These are phyloP conservation scores for Zoanthus sociatus DNA, from an alignment of 92 coral and sea anemone genomes.

Conservation along the genomic window DNA sequence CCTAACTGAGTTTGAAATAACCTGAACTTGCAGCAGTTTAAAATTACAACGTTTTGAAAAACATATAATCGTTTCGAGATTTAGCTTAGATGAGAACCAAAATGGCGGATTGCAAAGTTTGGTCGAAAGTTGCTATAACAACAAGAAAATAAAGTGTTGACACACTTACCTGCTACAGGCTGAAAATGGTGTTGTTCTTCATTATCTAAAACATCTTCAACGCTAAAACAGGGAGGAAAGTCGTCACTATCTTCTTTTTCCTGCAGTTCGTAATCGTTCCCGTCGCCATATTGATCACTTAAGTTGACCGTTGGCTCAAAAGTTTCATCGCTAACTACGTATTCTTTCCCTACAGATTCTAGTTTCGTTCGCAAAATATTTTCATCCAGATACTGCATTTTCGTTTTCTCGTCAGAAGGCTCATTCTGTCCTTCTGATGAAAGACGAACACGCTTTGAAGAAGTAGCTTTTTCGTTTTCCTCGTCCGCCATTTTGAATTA, in stretches of 20 bases:
- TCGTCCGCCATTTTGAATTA: slow-evolving; percentile 92
- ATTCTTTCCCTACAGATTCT: slow-evolving; percentile 42
- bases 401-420: slow-evolving; percentile 20
- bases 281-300: slow-evolving; percentile 85
- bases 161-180: slow-evolving; percentile 92
- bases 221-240: slow-evolving; percentile 88
- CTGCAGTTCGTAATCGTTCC: slow-evolving; percentile 41
- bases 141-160: not conserved
- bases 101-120: slow-evolving; percentile 79
- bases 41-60: not conserved
- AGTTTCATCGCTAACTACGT: slow-evolving; percentile 15
- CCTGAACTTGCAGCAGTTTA: not conserved
- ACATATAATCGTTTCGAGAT: not conserved
- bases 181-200: slow-evolving; percentile 79
- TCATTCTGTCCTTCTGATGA: slow-evolving; percentile 71
- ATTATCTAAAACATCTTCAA: slow-evolving; percentile 77
- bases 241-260: slow-evolving; percentile 75
- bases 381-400: not conserved
- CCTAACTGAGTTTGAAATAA: not conserved
- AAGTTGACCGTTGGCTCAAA: slow-evolving; percentile 36
- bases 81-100: slow-evolving; percentile 56
- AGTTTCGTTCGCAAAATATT: not conserved
- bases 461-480: slow-evolving; percentile 52
- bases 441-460: slow-evolving; percentile 85
- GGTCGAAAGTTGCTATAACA: slow-evolving; percentile 14